Base-by-base conservation (phyloP, 2,888 invertebrate genomes). In the Mesorhabditis belari region DNA sequence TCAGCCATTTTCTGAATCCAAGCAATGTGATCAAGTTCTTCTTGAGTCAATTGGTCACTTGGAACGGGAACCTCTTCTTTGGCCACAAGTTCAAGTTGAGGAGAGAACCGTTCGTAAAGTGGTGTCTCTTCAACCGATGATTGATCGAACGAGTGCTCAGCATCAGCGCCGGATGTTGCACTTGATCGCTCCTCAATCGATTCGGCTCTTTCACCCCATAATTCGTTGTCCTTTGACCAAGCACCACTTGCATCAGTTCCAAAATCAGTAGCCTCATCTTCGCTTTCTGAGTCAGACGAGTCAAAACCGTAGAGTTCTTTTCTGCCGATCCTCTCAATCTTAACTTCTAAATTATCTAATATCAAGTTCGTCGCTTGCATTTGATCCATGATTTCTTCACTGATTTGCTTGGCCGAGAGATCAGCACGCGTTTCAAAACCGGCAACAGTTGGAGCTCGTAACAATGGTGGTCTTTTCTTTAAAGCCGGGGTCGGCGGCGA, bases 11-110 rank as follows among this genome's bases (percentile, higher is more conserved):
- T 58, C 28, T 62, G 60, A 12, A 69, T 66, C 55, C 56, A 58
- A 5, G 66, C 66, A 28, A 68, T 68, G 54, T 68, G 68, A 49
- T 66, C 64, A 12, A 67, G 54, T 52, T 67, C 66, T 57, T 65
- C 67, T 60, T 66, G 61, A n/a, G 69, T 64, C 28, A 68, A 26
- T 35, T 35, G 44, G n/a, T 35, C 44, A n/a, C 12, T n/a, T n/a
- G 44, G 44, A 23, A n/a, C n/a, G 2, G 23, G 53, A 12, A 19
- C 28, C 17, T 63, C 54, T 56, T 56, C 25, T 19, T 57, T 4
- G 19, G 24, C 17, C 4, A 5, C 19, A 12, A 17, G 19, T 25
- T n/a, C n/a, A 4, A 12, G 21, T 21, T 44, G 51, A n/a, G 51
- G 51, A 50, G 51, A 50, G 9, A 9, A 9, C 9, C 51, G 12